Percentiles rank a stretch among this genome's conserved stretches.
phyloP scores from a whole-genome alignment of 2,113 vertebrate species.

The Saguinus midas region DNA sequence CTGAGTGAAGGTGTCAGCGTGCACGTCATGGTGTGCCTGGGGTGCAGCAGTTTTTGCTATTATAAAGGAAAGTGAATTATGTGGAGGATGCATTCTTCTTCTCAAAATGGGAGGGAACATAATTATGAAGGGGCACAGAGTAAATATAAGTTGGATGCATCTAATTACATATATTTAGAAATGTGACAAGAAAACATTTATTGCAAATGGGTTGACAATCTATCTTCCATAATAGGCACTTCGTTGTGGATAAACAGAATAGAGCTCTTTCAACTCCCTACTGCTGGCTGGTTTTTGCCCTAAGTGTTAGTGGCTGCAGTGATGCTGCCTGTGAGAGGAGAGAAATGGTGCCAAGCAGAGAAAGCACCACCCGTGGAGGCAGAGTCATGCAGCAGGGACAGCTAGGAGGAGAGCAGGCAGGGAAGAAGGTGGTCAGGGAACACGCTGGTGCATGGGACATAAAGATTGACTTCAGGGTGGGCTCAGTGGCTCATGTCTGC shows the following conservation, averaged over 20 bases:
- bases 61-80: background rate
- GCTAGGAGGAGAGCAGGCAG: background rate
- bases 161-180: conserved; percentile 49
- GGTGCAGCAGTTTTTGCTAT: conserved; percentile 28
- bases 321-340: background rate
- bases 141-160: conserved; percentile 40
- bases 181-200: conserved; percentile 44
- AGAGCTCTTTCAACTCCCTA: background rate
- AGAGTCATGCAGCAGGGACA: background rate
- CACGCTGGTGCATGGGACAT: rapidly evolving
- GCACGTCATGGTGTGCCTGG: background rate
- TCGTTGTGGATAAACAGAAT: background rate
- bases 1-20: conserved; percentile 57
- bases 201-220: background rate
- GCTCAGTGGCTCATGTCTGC: too few relatives aligned
- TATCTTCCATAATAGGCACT: conserved; percentile 14
- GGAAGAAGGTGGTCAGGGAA: background rate
- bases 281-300: background rate
- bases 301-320: background rate
- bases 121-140: conserved; percentile 45
- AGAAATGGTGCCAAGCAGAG: background rate
- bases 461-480: background rate
- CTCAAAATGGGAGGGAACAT: background rate
- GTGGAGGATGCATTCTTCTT: background rate
- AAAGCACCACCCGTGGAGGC: background rate